phyloP scores from a whole-genome alignment of 1,140 invertebrate species.

The Dufourea novaeangliae region DNA sequence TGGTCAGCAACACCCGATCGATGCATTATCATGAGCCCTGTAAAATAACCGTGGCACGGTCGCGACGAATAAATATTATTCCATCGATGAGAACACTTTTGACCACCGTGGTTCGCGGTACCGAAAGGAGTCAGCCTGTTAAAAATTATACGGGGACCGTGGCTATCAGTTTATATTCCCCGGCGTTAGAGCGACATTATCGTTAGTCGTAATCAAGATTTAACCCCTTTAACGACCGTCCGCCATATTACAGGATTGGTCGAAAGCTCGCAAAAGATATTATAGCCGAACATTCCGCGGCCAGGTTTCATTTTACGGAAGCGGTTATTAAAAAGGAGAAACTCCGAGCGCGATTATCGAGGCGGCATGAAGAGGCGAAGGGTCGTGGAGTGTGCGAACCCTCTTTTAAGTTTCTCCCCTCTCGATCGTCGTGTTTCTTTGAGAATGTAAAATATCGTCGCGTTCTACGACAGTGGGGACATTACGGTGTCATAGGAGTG shows the following conservation, averaged over 20 bases:
- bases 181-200: not conserved
- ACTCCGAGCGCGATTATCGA: constrained; percentile 10
- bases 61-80: not conserved
- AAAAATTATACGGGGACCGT: not conserved
- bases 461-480: not conserved
- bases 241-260: not conserved
- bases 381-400: not conserved
- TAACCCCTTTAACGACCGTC: constrained; percentile 18
- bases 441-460: not conserved
- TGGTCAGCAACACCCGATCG: no score
- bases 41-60: not conserved
- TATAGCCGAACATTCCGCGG: not conserved
- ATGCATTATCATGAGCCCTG: not conserved
- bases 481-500: not conserved
- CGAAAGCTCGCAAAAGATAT: constrained; percentile 11
- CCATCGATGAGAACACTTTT: not conserved
- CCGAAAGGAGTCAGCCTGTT: not conserved
- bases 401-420: not conserved
- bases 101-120: not conserved
- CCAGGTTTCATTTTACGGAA: constrained; percentile 38
- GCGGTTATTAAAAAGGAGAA: constrained; percentile 53
- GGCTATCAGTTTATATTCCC: not conserved
- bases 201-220: constrained; percentile 35
- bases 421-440: not conserved
- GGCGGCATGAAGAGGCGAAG: constrained; percentile 9